Evolutionary conservation across 2,888 invertebrate genomes (phyloP), one percentile per base, ranked within the genome.

Genomic region (Himalopsyche tibetana): DNA sequence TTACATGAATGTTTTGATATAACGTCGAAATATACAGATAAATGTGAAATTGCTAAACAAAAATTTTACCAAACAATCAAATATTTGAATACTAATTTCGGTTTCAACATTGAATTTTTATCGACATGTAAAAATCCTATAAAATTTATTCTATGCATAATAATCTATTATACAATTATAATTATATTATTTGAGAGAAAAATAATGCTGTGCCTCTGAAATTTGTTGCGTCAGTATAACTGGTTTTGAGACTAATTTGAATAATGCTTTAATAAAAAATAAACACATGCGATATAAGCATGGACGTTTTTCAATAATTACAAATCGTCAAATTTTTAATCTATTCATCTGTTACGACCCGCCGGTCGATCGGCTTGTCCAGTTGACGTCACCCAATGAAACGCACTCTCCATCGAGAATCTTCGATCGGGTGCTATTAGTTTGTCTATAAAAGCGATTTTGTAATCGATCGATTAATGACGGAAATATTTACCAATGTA

Each of bases 281-380:
- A 63, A 74, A 36, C 4, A 36, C 36, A 28, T 36, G 74, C 74
- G 74, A 74, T 74, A 38, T 15, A 74, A 74, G 28, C 15, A 15
- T 9, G 36, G 74, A 74, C 19, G 36, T 74, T 74, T 51, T 74
- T 74, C 74, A 74, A 74, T 74, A 74, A 74, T 74, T 74, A 74
- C 74, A 74, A 19, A 74, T 74, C 74, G 74, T 74, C 74, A 74
- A 74, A 74, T 74, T 74, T 38, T 74, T 74, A 74, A 74, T 74
- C 36, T 74, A 74, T 74, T 74, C 74, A 74, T 74, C 74, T 74
- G 36, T 36, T 74, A 12, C 74, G 36, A 74, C 74, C 74, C 36
- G 36, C 38, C 74, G 36, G 36, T 74, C 74, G 11, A 11, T 36
- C 74, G 63, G 74, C 74, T 74, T 74, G 36, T 74, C 74, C 74